Base-by-base conservation (phyloP, 1,140 invertebrate species). In the Stegodyphus dumicola region DNA sequence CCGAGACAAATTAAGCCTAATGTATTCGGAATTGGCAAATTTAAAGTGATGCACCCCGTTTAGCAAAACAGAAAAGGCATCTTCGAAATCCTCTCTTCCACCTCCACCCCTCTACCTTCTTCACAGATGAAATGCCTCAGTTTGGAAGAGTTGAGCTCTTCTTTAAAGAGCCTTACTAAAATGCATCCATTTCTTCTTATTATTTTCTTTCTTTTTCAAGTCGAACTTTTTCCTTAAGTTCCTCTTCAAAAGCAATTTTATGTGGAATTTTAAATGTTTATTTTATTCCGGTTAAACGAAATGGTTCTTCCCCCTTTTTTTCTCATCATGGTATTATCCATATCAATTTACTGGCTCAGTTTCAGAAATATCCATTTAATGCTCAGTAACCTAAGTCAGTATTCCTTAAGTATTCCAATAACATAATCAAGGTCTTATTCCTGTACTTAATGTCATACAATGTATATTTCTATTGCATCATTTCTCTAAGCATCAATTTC, bases 1-100 rank as follows among this genome's bases (percentile, higher is more conserved):
- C 81, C 74, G 54, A 85, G 83, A 85, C 83, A 85, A 85, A 85
- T 85, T 85, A 85, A 85, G 83, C 83, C 83, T 85, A 85, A 85
- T 85, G 83, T 85, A 85, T 85, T 85, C 83, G 83, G 75, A 78
- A 85, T 85, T 77, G 83, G 83, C 83, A 85, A 78, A 85, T 85
- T 78, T 78, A 85, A 77, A 85, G 53, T 85, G 83, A 85, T 85
- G 83, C 81, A 67, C 73, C 81, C 81, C 73, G 70, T 75, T 74
- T 75, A 65, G 53, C 77, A 71, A 78, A 80, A 80, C 66, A 71
- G 78, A 73, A 73, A 60, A 80, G 78, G 78, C 78, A 80, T 80
- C 67, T 81, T 53, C 49, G 13, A 64, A 81, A 81, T 74, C 79
- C 69, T 81, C 54, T 11, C 60, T 56, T 76, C 33, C 13, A 52